Conservation (phyloP, 2,888 invertebrate genomes). For the Malacosoma neustria region DNA sequence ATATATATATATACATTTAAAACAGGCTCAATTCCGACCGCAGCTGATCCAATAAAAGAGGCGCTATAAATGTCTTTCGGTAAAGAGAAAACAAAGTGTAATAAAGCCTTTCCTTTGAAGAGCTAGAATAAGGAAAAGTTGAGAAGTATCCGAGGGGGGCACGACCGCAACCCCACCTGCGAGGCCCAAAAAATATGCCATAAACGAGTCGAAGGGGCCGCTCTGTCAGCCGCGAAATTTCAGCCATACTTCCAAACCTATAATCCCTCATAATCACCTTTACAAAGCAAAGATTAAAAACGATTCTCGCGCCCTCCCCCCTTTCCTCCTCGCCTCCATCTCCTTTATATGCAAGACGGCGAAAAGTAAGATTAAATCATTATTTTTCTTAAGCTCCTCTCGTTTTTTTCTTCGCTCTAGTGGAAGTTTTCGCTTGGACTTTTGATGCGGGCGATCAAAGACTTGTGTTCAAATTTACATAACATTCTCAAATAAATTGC, state of each 20-base stretch:
- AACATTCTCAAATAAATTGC: constrained; percentile 74
- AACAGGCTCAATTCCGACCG: constrained; percentile 27
- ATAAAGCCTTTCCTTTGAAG: constrained; percentile 65
- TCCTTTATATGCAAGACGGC: constrained; percentile 73
- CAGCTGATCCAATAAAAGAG: constrained; percentile 39
- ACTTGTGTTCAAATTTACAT: constrained; percentile 74
- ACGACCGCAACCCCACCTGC: constrained; percentile 61
- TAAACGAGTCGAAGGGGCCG: constrained; percentile 57
- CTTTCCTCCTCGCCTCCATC: constrained; percentile 32
- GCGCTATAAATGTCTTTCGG: constrained; percentile 30
- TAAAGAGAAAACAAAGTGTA: constrained; percentile 51
- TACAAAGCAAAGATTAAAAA: constrained; percentile 77
- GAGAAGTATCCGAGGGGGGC: constrained; percentile 45
- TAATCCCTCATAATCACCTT: constrained; percentile 77
- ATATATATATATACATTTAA: too few relatives aligned
- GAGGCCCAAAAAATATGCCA: constrained; percentile 62
- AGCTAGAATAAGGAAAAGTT: constrained; percentile 65
- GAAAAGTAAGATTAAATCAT: constrained; percentile 76
- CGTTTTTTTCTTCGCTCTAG: constrained; percentile 62
- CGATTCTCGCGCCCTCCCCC: constrained; percentile 64
- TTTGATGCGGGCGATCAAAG: constrained; percentile 74
- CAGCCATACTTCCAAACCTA: constrained; percentile 75
- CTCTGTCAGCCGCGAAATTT: constrained; percentile 65
- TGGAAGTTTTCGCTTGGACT: constrained; percentile 70
- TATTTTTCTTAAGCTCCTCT: constrained; percentile 74